phyloP scores from a whole-genome alignment of 2,113 vertebrate species.

The Megaleporinus macrocephalus region DNA sequence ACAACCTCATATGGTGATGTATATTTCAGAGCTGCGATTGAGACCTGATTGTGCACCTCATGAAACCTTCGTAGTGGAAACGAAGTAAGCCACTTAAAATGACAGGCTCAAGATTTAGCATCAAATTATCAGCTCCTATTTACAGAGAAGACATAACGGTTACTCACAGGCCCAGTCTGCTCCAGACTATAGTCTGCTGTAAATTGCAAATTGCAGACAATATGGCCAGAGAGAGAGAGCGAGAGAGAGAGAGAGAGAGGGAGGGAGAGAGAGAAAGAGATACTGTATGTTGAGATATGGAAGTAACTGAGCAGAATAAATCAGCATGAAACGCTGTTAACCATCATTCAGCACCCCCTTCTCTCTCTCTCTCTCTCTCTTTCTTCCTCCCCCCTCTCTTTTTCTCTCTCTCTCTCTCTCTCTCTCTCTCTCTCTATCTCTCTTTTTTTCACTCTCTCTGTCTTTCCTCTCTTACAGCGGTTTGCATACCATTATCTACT shows the following conservation, averaged over 20 bases:
- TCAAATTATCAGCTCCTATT: constrained; percentile 52
- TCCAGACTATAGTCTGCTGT: not conserved
- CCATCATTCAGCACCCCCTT: not conserved
- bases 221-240: not conserved
- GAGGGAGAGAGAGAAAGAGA: not conserved
- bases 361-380: not conserved
- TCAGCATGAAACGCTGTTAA: not conserved
- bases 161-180: constrained; percentile 46
- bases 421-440: not conserved
- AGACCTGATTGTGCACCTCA: constrained; percentile 25
- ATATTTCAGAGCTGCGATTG: not conserved
- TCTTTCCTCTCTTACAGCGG: no score
- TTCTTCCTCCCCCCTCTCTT: not conserved
- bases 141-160: constrained; percentile 57
- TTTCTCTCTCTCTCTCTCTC: not conserved
- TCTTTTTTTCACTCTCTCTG: no score
- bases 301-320: constrained; percentile 12
- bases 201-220: constrained; percentile 1
- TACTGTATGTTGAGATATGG: constrained; percentile 6
- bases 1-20: not conserved
- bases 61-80: constrained; percentile 32
- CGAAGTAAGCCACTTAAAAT: constrained; percentile 46
- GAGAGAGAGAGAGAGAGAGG: not conserved
- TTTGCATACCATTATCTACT: not conserved
- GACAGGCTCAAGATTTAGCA: constrained; percentile 48